Evolutionary conservation across 2,888 invertebrate species (phyloP).

Genomic region (Hypsopygia costalis): DNA sequence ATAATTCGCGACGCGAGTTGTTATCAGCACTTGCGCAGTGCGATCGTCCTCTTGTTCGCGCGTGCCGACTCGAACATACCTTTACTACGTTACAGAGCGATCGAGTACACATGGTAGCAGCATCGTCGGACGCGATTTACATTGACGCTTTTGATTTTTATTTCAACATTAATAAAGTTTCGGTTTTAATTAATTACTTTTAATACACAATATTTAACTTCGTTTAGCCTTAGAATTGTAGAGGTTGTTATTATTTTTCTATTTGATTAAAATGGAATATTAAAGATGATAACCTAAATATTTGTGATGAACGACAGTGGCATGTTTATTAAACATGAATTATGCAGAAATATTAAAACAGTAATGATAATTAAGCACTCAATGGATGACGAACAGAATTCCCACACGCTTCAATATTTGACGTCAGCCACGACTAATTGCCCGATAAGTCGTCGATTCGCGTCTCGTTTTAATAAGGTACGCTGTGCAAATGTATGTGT

Average conservation of each 20-base stretch:
- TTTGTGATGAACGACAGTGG: too few relatives aligned
- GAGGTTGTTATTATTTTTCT: too few relatives aligned
- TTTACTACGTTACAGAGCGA: constrained; percentile 29
- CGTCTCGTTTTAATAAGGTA: constrained; percentile 81
- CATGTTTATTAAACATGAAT: not conserved
- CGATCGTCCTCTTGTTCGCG: constrained; percentile 53
- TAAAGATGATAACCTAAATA: too few relatives aligned
- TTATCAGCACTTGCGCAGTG: constrained; percentile 70
- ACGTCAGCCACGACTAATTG: constrained; percentile 76
- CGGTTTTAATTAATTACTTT: too few relatives aligned
- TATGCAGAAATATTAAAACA: not conserved
- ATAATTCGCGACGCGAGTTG: constrained; percentile 64
- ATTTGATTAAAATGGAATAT: too few relatives aligned
- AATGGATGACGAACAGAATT: constrained; percentile 57
- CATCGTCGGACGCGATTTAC: constrained; percentile 34
- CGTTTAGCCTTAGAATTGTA: too few relatives aligned
- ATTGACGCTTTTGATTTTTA: constrained; percentile 40
- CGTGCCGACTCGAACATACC: constrained; percentile 50
- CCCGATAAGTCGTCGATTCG: constrained; percentile 80
- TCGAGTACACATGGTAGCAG: constrained; percentile 19
- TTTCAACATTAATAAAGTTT: constrained; percentile 9
- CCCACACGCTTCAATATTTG: constrained; percentile 51
- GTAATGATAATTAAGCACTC: constrained; percentile 28
- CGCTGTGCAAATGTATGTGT: constrained; percentile 69
- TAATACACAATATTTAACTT: too few relatives aligned